These are phyloP conservation scores for Heteractis magnifica DNA, from an alignment of 92 coral and sea anemone species.

Conservation along the genomic window DNA sequence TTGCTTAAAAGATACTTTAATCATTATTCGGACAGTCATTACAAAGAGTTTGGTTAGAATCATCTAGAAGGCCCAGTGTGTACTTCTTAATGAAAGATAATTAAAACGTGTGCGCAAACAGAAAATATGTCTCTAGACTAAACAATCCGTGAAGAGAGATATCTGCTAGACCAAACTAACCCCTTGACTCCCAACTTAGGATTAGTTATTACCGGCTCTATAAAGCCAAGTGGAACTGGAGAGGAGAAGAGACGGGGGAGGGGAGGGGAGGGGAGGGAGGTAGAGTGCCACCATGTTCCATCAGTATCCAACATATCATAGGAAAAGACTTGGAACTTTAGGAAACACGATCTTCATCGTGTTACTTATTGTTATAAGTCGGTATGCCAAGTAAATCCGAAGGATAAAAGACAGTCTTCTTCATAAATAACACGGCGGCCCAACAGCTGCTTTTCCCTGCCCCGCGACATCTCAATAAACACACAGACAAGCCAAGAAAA, in stretches of 20 bases:
- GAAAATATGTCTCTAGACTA: neutral
- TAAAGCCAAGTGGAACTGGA: neutral
- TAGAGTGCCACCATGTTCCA: no score
- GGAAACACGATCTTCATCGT: no score
- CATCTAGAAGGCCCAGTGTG: neutral
- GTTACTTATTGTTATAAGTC: neutral
- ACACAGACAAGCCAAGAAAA: neutral
- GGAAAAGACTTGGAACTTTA: no score
- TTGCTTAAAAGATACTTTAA: neutral
- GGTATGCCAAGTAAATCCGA: neutral
- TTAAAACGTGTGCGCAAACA: neutral
- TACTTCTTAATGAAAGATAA: neutral
- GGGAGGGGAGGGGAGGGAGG: neutral
- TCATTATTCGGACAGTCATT: neutral
- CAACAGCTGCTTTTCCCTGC: neutral
- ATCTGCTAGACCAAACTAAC: slow-evolving; percentile 1
- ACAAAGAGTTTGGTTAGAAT: neutral
- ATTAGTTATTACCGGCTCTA: neutral
- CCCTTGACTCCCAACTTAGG: neutral
- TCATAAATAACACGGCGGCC: neutral
- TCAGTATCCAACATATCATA: no score
- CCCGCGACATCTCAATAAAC: neutral
- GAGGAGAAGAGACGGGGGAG: neutral
- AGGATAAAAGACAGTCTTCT: neutral
- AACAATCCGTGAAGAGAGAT: neutral